These are phyloP conservation scores for Auanema sp. DNA, from an alignment of 2,888 invertebrate genomes.

Conservation along the genomic window DNA sequence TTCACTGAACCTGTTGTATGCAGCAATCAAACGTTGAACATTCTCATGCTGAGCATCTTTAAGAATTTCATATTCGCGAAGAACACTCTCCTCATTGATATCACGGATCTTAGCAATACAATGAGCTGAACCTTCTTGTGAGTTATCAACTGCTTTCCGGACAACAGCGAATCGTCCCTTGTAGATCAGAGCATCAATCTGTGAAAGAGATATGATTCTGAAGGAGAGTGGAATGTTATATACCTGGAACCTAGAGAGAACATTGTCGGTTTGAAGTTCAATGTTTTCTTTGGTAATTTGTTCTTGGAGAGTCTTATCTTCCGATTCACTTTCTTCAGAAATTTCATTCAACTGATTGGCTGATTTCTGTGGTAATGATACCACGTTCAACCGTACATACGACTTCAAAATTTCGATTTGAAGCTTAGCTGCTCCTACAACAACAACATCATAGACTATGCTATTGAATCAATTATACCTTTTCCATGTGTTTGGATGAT, in stretches of 20 bases:
- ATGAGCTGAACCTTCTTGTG: constrained; percentile 72
- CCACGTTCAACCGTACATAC: constrained; percentile 43
- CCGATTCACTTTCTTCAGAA: constrained; percentile 47
- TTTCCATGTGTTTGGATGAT: constrained; percentile 63
- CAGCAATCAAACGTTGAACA: constrained; percentile 72
- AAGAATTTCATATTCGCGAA: constrained; percentile 82
- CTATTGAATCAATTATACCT: constrained; percentile 22
- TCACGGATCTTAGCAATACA: constrained; percentile 80
- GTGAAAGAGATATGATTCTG: too few relatives aligned
- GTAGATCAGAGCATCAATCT: constrained; percentile 43
- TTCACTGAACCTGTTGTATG: constrained; percentile 68
- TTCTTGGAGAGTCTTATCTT: constrained; percentile 13
- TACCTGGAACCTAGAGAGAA: neutral
- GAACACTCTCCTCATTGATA: constrained; percentile 68
- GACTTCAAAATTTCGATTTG: constrained; percentile 69
- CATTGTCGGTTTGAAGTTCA: neutral
- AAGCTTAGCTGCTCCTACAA: constrained; percentile 74
- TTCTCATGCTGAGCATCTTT: constrained; percentile 80
- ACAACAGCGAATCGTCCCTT: constrained; percentile 85
- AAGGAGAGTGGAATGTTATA: neutral
- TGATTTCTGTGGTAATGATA: constrained; percentile 41
- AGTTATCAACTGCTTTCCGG: constrained; percentile 77
- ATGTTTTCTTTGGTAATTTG: neutral
- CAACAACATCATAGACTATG: neutral
- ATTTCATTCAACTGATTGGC: constrained; percentile 36